Base-by-base conservation (phyloP, 2,888 invertebrate genomes). In the Abrostola triplasia region DNA sequence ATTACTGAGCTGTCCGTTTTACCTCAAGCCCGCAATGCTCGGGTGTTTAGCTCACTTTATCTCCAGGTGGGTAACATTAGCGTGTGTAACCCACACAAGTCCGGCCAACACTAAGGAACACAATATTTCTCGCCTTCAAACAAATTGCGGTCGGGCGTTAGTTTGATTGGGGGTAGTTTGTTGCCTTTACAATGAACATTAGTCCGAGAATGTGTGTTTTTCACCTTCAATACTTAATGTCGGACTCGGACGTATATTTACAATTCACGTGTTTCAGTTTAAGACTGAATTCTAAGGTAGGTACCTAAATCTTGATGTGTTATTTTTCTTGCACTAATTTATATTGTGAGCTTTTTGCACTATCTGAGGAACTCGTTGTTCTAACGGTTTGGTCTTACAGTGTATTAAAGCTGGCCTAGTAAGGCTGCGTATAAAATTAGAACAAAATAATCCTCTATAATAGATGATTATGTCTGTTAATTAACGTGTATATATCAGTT, bases 151-250 rank as follows among this genome's bases (percentile, higher is more conserved):
- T 90, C 87, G 91, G 86, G 89, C 90, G 91, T 92, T 91, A 91
- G 91, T 92, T 92, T 92, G 94, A 94, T 93, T 92, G 90, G 87
- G 85, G 87, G 92, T 87, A 91, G 90, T 94, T 94, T 93, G 94
- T 93, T 93, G 89, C 92, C 87, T 92, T 90, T 92, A 91, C 92
- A 92, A 92, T 90, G 89, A 86, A 88, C 92, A 93, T 94, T 93
- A 93, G 93, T 87, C 84, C 70, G 74, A 80, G 80, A 80, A 78
- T 77, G 82, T 79, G 80, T 82, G 80, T 83, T 86, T 47, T 83
- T 83, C 80, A 81, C 81, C 81, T 81, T 83, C 77, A 78, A 82
- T 81, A 77, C 77, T 81, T 80, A 73, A 78, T 73, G 78, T 73
- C 56, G 70, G 79, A 79, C 75, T 73, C 58, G 70, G 79, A 78